Evolutionary conservation across 2,888 invertebrate species (phyloP), one percentile per base, ranked within the genome.

Genomic region (Villa cingulata): DNA sequence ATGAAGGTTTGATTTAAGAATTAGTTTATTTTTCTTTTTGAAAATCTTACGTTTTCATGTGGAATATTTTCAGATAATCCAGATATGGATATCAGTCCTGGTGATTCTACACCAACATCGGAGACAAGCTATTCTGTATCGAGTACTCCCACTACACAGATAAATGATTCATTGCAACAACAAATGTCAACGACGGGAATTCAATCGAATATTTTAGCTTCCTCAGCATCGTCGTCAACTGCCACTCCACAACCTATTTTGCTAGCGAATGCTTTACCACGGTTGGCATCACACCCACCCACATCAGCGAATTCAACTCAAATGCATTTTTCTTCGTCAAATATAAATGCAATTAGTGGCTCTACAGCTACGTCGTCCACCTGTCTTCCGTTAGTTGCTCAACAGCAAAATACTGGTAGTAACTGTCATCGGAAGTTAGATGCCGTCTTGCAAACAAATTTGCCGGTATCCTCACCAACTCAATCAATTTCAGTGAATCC

Each of bases 41-140:
- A 45, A 46, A 45, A 17, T 44, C 14, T 41, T 37, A 37, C 19
- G 34, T 32, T 45, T 10, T 23, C 9, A 15, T 32, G 20, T 15
- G 2, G 15, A 20, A 29, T 34, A 20, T 23, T 29, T 63, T 72
- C 70, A 46, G 76, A 75, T 52, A 72, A 73, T 60, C 86, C 90
- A 69, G 92, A 92, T 62, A 91, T 92, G 91, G 92, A 94, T 63
- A 91, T 92, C 62, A 92, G 91, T 50, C 90, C 90, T 16, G 87
- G 86, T 57, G 81, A 87, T 62, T 89, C 88, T 63, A 89, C 88
- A 53, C 88, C 88, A 37, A 81, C 87, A 48, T 87, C 87, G 23
- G 88, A 88, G 70, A 80, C 83, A 54, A 81, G 83, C 51, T 83
- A 83, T 58, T 66, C 68, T 45, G 53, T 69, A 47, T 66, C 66